A percentile compares a stretch with the other conserved stretches of the same genome.
These are phyloP conservation scores for Microplitis deprimator DNA, from an alignment of 2,888 invertebrate species.

Conservation along the genomic window DNA sequence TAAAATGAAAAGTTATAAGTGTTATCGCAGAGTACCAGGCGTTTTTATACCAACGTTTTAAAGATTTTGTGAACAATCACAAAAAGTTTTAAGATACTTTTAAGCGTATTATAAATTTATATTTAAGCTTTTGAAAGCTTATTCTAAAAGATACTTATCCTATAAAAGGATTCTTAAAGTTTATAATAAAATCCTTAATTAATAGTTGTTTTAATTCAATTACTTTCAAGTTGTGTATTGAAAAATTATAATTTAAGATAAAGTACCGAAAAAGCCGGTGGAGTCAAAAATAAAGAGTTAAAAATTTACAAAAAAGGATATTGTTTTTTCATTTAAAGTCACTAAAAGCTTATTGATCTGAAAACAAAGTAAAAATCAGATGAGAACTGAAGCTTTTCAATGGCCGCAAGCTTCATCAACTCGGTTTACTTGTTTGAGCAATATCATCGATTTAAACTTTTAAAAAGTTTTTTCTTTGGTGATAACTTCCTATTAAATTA, in stretches of 20 bases:
- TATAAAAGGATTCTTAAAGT: background rate
- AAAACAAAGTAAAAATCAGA: constrained; percentile 4
- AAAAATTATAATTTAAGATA: too few species aligned
- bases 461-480: too few species aligned
- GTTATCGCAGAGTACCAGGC: background rate
- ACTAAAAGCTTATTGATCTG: background rate
- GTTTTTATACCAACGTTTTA: background rate
- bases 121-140: background rate
- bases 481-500: too few species aligned
- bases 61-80: background rate
- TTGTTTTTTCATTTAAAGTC: too few species aligned
- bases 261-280: too few species aligned
- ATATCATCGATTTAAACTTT: too few species aligned
- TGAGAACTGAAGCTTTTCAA: constrained; percentile 1
- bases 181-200: background rate
- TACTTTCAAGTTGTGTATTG: background rate
- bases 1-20: background rate
- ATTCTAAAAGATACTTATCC: background rate
- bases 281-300: too few species aligned
- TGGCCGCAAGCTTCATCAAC: background rate
- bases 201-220: background rate
- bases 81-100: background rate
- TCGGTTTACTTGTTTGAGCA: too few species aligned
- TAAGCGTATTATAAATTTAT: background rate
- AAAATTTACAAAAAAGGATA: too few species aligned